Conservation (phyloP, 2,113 vertebrate species). For the Peromyscus maniculatus region DNA sequence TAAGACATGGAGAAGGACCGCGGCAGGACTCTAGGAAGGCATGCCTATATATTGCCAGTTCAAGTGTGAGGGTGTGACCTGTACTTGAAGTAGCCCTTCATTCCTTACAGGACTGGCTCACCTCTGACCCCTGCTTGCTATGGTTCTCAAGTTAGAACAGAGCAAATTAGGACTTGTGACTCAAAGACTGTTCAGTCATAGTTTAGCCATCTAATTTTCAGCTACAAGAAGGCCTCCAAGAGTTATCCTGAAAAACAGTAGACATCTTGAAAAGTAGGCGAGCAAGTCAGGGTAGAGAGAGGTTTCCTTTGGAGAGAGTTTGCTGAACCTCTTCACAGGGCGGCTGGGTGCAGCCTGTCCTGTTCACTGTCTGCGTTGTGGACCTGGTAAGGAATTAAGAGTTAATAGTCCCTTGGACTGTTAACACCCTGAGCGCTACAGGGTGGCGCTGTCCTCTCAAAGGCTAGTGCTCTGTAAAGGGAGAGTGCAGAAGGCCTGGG, state of each 20-base stretch:
- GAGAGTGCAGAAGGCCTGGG: too few species aligned
- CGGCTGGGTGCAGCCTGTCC: neutral
- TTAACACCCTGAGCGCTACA: neutral
- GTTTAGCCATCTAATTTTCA: neutral
- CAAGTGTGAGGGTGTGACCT: neutral
- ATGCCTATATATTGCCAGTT: neutral
- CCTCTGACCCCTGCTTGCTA: neutral
- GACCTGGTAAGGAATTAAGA: neutral
- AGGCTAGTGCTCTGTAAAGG: neutral
- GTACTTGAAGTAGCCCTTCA: neutral
- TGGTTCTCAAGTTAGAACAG: neutral
- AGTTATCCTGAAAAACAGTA: neutral
- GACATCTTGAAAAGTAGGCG: neutral
- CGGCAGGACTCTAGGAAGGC: neutral
- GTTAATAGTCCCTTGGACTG: neutral
- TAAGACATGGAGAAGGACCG: neutral
- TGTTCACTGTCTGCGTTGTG: neutral
- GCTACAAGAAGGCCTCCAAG: conserved; percentile 1
- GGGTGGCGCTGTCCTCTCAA: neutral
- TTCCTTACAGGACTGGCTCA: neutral
- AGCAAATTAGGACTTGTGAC: neutral
- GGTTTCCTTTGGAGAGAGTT: neutral
- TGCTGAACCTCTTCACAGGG: neutral
- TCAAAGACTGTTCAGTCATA: neutral
- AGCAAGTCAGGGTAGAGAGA: neutral